phyloP scores from a whole-genome alignment of 2,888 invertebrate species.

The Julus scanicus region DNA sequence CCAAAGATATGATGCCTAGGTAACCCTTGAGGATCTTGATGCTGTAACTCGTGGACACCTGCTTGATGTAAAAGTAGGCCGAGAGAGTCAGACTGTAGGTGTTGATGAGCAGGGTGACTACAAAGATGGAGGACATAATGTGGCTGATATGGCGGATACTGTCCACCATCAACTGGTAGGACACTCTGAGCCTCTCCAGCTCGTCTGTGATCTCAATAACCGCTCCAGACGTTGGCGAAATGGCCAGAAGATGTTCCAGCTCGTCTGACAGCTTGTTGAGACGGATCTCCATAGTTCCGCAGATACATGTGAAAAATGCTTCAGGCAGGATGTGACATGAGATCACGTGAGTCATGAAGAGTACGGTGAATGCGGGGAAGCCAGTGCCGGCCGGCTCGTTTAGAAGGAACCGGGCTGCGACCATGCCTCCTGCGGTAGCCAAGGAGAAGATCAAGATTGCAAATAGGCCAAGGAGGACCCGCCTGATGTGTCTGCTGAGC shows the following conservation, averaged over 20 bases:
- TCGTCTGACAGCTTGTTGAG: neutral
- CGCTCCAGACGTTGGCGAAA: neutral
- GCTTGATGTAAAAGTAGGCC: slow-evolving; percentile 48
- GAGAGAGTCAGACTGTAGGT: neutral
- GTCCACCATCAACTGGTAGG: slow-evolving; percentile 52
- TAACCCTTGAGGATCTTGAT: slow-evolving; percentile 18
- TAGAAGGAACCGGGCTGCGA: neutral
- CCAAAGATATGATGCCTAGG: neutral
- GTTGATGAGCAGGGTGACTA: slow-evolving; percentile 41
- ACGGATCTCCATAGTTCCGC: slow-evolving; percentile 4
- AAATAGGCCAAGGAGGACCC: neutral
- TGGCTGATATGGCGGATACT: slow-evolving; percentile 46
- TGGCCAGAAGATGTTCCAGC: neutral
- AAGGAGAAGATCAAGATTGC: neutral
- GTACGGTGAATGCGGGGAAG: neutral
- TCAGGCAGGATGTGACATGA: slow-evolving; percentile 34
- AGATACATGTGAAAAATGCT: slow-evolving; percentile 5
- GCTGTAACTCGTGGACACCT: slow-evolving; percentile 41
- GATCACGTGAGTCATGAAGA: neutral
- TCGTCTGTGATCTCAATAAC: neutral
- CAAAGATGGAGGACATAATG: slow-evolving; percentile 41
- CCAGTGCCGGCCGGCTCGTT: neutral
- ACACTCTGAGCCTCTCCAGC: slow-evolving; percentile 41
- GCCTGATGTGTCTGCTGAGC: neutral
- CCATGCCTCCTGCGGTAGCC: neutral